These are phyloP conservation scores for Melanerpes aurifrons DNA, from an alignment of 2,113 vertebrate genomes.

Conservation along the genomic window DNA sequence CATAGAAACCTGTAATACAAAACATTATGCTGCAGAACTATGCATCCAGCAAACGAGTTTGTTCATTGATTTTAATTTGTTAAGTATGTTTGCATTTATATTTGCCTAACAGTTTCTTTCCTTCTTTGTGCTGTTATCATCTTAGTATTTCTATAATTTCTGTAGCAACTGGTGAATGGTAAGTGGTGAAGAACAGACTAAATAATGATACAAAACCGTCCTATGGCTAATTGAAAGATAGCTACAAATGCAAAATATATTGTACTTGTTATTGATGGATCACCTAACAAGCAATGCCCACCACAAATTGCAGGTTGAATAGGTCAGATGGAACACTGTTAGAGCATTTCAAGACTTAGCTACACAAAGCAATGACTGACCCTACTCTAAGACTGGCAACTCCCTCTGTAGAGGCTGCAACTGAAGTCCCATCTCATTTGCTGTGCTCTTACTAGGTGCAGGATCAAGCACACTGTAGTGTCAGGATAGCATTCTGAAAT, in stretches of 20 bases:
- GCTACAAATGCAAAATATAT: neutral
- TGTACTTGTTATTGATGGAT: neutral
- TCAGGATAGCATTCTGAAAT: neutral
- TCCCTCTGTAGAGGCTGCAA: accelerated
- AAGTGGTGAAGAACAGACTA: neutral
- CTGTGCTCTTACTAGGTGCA: neutral
- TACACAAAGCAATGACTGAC: neutral
- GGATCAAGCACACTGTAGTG: neutral
- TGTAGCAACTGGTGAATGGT: neutral
- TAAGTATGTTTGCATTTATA: neutral
- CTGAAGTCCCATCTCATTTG: neutral
- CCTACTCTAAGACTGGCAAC: neutral
- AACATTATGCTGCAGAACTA: neutral
- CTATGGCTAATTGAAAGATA: neutral
- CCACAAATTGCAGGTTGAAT: neutral
- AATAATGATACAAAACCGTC: accelerated
- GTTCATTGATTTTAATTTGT: neutral
- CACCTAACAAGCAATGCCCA: neutral
- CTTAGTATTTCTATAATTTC: neutral
- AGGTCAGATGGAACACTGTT: neutral
- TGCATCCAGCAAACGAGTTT: neutral
- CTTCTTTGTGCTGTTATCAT: neutral
- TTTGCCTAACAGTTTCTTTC: neutral
- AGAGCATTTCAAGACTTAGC: neutral
- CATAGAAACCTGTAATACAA: neutral